phyloP scores from a whole-genome alignment of 2,888 invertebrate species.

The Brassicogethes aeneus region DNA sequence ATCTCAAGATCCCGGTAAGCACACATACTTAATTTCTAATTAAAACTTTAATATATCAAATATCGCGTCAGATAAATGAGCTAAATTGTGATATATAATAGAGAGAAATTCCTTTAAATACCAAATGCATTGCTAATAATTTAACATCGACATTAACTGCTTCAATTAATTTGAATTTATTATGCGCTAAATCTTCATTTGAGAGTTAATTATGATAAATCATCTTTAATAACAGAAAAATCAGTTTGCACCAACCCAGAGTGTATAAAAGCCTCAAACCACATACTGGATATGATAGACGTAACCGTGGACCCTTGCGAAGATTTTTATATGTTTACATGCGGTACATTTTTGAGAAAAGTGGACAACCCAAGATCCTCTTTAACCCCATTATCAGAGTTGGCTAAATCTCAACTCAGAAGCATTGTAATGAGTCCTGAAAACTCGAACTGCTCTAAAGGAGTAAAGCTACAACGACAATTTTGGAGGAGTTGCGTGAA shows the following conservation, averaged over 20 bases:
- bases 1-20: too few species aligned
- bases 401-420: conserved; percentile 17
- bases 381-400: conserved; percentile 10
- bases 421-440: conserved; percentile 17
- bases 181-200: neutral
- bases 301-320: conserved; percentile 61
- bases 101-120: too few species aligned
- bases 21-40: too few species aligned
- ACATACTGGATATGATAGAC: conserved; percentile 58
- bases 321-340: conserved; percentile 68
- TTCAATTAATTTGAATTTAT: neutral
- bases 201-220: neutral
- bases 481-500: conserved; percentile 26
- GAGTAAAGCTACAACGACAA: conserved; percentile 17
- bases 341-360: conserved; percentile 56
- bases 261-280: conserved; percentile 68
- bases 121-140: too few species aligned
- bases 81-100: too few species aligned
- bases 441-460: conserved; percentile 11
- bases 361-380: conserved; percentile 33
- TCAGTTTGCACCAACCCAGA: conserved; percentile 44
- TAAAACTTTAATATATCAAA: too few species aligned
- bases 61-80: too few species aligned
- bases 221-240: conserved; percentile 8
- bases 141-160: conserved; percentile 1